A percentile compares a stretch with the other conserved stretches of the same genome.
Conservation (phyloP, 2,888 invertebrate genomes). For the Chloroclysta siterata region DNA sequence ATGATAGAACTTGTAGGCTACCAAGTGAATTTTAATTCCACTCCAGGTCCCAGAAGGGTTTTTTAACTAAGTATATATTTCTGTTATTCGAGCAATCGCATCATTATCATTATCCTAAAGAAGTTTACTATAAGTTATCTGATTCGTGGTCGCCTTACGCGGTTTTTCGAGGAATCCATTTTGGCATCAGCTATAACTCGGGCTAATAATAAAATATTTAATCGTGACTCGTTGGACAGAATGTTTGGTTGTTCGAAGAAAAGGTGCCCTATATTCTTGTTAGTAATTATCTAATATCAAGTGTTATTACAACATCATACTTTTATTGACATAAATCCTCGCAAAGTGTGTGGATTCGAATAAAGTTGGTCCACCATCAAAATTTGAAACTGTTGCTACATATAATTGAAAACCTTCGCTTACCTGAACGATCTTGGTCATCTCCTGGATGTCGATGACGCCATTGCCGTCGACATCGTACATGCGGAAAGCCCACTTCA, state of each 20-base stretch:
- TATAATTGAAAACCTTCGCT: constrained; percentile 41
- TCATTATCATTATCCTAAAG: too few species aligned
- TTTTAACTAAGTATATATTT: too few species aligned
- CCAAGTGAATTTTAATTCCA: background rate
- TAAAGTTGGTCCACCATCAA: too few species aligned
- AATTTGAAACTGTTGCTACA: too few species aligned
- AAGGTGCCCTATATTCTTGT: background rate
- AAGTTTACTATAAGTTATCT: too few species aligned
- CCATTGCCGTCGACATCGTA: constrained; percentile 99
- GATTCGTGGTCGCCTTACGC: too few species aligned
- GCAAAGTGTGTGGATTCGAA: too few species aligned
- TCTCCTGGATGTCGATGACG: constrained; percentile 98
- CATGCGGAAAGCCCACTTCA: constrained; percentile 99
- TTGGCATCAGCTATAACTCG: background rate
- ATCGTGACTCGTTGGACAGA: background rate
- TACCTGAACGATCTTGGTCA: constrained; percentile 99
- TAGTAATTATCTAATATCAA: too few species aligned
- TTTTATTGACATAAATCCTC: too few species aligned
- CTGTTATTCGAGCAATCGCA: too few species aligned
- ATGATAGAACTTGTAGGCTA: background rate
- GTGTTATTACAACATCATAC: too few species aligned
- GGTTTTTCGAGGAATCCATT: background rate
- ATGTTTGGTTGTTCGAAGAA: background rate
- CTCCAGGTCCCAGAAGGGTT: background rate
- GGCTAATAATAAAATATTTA: too few species aligned